Evolutionary conservation across 2,797 vertebrate species (phyloP).

Genomic region (Gadopsis marmoratus): DNA sequence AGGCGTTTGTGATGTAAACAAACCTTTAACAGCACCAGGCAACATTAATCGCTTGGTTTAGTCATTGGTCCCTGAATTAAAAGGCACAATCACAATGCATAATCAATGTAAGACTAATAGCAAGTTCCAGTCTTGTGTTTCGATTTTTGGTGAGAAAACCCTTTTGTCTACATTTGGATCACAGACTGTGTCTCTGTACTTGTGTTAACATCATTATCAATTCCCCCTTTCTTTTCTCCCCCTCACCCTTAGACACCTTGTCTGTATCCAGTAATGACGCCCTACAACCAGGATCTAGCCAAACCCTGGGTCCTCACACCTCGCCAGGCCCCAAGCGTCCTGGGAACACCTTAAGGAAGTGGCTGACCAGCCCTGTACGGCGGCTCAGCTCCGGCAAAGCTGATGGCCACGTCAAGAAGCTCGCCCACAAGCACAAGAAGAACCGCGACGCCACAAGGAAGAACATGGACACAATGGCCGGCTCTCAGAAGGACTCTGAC

Average conservation of each 20-base stretch:
- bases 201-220: background rate
- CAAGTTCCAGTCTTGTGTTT: background rate
- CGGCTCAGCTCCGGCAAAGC: conserved; percentile 97
- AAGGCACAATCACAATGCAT: background rate
- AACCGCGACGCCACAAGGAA: conserved; percentile 91
- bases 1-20: conserved; percentile 16
- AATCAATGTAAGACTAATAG: background rate
- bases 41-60: conserved; percentile 20
- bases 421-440: conserved; percentile 98
- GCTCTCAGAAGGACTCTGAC: conserved; percentile 94
- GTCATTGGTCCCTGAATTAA: conserved; percentile 9
- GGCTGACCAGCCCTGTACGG: conserved; percentile 97
- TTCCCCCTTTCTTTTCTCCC: background rate
- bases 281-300: conserved; percentile 92
- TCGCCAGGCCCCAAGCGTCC: conserved; percentile 94
- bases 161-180: background rate
- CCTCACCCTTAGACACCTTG: conserved; percentile 87
- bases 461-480: conserved; percentile 87
- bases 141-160: background rate
- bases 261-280: conserved; percentile 95
- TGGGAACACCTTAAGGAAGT: conserved; percentile 95
- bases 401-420: conserved; percentile 94
- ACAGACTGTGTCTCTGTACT: background rate
- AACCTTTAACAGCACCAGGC: background rate
- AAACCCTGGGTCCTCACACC: conserved; percentile 88